These are phyloP conservation scores for Eudyptes chrysolophus DNA, from an alignment of 2,113 vertebrate genomes.

Conservation along the genomic window DNA sequence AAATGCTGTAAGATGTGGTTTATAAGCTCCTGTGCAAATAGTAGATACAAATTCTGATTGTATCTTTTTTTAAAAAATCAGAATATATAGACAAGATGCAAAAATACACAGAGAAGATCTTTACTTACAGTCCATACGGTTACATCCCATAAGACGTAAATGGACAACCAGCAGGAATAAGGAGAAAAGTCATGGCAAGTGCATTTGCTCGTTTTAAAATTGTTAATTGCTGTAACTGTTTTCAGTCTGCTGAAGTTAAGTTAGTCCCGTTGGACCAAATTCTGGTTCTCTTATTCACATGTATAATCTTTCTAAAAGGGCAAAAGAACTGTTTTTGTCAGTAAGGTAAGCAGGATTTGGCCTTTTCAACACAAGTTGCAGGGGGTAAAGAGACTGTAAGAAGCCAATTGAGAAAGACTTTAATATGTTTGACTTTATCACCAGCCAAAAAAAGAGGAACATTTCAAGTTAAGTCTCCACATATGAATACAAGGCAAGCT, in stretches of 20 bases:
- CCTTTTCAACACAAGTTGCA: neutral
- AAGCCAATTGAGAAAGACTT: neutral
- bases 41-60: neutral
- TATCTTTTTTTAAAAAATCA: neutral
- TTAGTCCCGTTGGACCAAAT: neutral
- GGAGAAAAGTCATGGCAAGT: neutral
- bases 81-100: neutral
- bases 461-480: neutral
- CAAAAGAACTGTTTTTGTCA: neutral
- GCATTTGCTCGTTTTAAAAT: neutral
- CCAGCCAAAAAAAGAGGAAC: neutral
- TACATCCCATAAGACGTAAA: neutral
- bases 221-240: neutral
- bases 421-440: neutral
- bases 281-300: neutral
- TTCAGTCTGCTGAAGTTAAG: neutral
- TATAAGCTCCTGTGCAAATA: neutral
- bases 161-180: neutral
- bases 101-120: neutral
- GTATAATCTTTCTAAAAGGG: neutral
- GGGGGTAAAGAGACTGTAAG: neutral
- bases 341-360: neutral
- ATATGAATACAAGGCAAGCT: neutral
- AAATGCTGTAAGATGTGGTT: neutral
- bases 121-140: neutral